phyloP scores from a whole-genome alignment of 2,113 vertebrate species.

The Lagopus leucura region DNA sequence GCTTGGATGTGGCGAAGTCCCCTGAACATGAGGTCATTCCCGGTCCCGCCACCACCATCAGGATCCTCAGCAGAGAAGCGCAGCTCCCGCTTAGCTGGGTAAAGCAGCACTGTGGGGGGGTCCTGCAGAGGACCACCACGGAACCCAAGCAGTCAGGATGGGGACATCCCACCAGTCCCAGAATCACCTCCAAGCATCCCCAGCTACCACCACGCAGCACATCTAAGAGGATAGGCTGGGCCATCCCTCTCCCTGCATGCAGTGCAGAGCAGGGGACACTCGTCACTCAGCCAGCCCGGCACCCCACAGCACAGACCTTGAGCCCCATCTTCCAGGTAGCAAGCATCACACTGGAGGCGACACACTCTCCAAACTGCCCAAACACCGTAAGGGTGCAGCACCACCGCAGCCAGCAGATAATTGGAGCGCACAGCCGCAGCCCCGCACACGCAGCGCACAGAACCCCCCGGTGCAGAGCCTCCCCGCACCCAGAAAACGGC shows the following conservation, averaged over 20 bases:
- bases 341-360: neutral
- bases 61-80: neutral
- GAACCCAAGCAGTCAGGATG: neutral
- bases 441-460: rapidly evolving
- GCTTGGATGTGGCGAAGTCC: neutral
- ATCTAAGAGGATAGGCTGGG: neutral
- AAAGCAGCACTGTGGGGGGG: neutral
- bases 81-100: neutral
- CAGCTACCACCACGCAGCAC: rapidly evolving
- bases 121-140: rapidly evolving
- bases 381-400: rapidly evolving
- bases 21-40: neutral
- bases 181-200: neutral
- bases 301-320: neutral
- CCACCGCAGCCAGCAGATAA: neutral
- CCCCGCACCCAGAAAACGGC: rapidly evolving
- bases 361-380: neutral
- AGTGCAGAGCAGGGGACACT: rapidly evolving
- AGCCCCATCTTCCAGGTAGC: neutral
- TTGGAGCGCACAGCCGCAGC: neutral
- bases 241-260: rapidly evolving
- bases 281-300: neutral
- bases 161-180: neutral
- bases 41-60: neutral
- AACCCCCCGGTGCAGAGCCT: neutral